Evolutionary conservation across 2,113 vertebrate genomes (phyloP).

Genomic region (Ovis aries): DNA sequence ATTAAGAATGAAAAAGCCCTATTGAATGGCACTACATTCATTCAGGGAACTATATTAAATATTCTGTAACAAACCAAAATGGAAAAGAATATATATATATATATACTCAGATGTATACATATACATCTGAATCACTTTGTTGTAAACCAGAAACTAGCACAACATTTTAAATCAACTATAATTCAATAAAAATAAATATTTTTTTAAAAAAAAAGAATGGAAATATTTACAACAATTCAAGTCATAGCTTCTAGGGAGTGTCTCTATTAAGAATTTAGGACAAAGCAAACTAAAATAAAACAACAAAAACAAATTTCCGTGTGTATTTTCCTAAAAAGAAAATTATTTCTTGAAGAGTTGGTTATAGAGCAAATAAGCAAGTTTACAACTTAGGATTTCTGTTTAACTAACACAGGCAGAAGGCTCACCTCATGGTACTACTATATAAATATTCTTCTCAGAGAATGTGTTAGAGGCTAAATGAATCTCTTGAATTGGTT

Average conservation of each 20-base stretch:
- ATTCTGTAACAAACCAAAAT: not conserved
- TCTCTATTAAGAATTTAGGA: not conserved
- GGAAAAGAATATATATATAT: not conserved
- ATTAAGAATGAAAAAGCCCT: not conserved
- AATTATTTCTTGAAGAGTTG: not conserved
- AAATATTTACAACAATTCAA: not conserved
- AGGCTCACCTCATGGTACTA: not conserved
- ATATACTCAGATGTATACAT: not conserved
- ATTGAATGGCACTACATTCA: not conserved
- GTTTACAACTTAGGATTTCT: not conserved
- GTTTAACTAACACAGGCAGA: slow-evolving; percentile 34
- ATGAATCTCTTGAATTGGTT: slow-evolving; percentile 48
- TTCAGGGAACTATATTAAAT: not conserved
- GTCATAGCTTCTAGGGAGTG: not conserved
- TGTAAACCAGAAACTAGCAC: not conserved
- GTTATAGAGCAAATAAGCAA: not conserved
- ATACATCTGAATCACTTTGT: not conserved
- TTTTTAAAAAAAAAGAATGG: not conserved
- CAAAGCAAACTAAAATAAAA: not conserved
- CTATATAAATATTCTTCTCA: not conserved
- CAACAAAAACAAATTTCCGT: not conserved
- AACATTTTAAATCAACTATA: not conserved
- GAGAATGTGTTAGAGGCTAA: slow-evolving; percentile 39
- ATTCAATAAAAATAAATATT: not conserved
- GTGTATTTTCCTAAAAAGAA: not conserved